Evolutionary conservation across 2,888 invertebrate genomes (phyloP).

Genomic region (Metacarcinus magister): DNA sequence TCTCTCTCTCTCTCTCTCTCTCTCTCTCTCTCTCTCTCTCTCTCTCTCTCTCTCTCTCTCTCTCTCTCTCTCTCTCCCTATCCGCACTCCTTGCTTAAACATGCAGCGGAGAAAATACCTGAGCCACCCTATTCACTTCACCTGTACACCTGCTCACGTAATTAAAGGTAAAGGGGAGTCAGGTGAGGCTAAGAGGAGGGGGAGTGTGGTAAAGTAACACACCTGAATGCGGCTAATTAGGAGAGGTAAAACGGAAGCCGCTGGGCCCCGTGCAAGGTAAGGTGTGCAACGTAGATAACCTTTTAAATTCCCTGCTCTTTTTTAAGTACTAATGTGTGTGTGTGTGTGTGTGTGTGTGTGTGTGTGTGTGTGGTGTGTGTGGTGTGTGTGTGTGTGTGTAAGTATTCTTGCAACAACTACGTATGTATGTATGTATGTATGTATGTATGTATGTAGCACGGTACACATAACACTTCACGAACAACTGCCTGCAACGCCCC

Average conservation of each 20-base stretch:
- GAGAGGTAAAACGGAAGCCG: background rate
- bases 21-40: background rate
- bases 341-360: constrained; percentile 55
- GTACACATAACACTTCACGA: background rate
- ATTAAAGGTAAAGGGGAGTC: background rate
- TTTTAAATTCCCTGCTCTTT: background rate
- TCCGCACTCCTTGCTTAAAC: background rate
- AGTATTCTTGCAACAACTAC: constrained; percentile 38
- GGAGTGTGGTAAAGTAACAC: background rate
- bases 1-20: too few relatives aligned
- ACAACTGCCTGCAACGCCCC: background rate
- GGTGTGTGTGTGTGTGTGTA: constrained; percentile 33
- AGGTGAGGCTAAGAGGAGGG: background rate
- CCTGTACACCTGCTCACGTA: background rate
- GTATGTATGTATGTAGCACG: constrained; percentile 54
- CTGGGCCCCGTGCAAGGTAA: background rate
- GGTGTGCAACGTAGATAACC: background rate
- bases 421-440: constrained; percentile 64
- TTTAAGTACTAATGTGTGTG: background rate
- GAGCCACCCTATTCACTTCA: background rate
- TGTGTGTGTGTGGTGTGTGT: constrained; percentile 29
- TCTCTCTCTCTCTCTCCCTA: background rate
- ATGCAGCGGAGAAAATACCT: background rate
- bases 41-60: constrained; percentile 11
- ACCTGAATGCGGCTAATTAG: background rate